phyloP scores from a whole-genome alignment of 2,797 vertebrate species.

The Myotis vivesi region DNA sequence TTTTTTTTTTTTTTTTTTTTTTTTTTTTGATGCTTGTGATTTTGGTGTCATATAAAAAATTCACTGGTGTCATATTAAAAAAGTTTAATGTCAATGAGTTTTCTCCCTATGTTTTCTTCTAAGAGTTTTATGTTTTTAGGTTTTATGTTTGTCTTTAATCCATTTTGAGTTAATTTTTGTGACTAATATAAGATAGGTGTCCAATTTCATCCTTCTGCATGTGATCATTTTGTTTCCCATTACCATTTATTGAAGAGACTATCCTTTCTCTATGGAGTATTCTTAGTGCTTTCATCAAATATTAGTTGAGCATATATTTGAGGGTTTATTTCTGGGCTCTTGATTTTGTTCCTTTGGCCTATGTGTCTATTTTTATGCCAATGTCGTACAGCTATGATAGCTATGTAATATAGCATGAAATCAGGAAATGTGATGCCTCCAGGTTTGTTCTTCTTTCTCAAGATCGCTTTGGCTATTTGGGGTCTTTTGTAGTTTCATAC shows the following conservation, averaged over 20 bases:
- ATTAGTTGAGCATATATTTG: neutral
- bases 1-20: neutral
- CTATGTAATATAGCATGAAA: neutral
- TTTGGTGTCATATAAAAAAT: neutral
- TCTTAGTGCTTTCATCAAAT: neutral
- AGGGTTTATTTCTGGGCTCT: neutral
- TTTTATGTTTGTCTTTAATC: neutral
- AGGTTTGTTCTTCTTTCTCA: neutral
- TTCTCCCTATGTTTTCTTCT: neutral
- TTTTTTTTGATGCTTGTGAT: neutral
- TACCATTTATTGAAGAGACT: neutral
- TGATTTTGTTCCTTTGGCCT: neutral
- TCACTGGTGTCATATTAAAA: too few relatives aligned
- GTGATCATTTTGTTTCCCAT: neutral
- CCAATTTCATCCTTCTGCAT: neutral
- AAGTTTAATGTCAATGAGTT: neutral
- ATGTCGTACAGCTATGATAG: neutral
- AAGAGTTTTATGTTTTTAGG: neutral
- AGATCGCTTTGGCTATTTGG: neutral
- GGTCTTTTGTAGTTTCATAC: neutral
- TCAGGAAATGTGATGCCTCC: neutral
- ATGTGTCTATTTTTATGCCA: neutral
- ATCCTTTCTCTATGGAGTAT: too few relatives aligned
- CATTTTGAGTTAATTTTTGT: neutral
- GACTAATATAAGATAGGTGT: neutral